phyloP scores from a whole-genome alignment of 2,888 invertebrate genomes.

The Odontothrips loti region DNA sequence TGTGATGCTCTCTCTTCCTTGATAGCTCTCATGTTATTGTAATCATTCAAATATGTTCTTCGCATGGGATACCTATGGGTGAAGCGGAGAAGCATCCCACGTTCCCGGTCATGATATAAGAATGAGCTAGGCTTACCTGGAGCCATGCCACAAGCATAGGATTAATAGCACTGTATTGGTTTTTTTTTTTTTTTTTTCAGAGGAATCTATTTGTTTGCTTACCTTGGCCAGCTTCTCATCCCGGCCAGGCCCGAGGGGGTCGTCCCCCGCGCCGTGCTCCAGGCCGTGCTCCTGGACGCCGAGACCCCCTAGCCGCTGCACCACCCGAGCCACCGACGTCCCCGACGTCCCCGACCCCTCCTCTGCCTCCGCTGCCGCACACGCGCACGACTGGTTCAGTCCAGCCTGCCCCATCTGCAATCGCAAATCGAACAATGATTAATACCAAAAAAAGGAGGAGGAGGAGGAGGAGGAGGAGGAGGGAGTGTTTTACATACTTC shows the following conservation, averaged over 20 bases:
- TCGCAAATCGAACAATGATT: background rate
- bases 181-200: too few species aligned
- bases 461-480: background rate
- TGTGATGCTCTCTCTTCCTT: too few species aligned
- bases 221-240: constrained; percentile 16
- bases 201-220: too few species aligned
- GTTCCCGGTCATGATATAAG: too few species aligned
- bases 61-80: too few species aligned
- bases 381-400: background rate
- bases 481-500: too few species aligned
- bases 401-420: background rate
- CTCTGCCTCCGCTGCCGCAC: background rate
- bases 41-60: too few species aligned
- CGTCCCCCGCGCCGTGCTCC: background rate
- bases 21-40: too few species aligned
- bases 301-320: background rate
- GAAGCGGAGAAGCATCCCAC: too few species aligned
- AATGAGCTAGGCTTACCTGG: too few species aligned
- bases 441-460: background rate
- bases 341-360: background rate
- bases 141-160: too few species aligned
- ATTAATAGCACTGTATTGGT: too few species aligned
- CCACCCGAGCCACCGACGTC: background rate
- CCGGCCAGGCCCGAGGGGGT: background rate
- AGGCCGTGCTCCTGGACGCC: background rate